Percentiles rank a stretch among this genome's conserved stretches.
phyloP scores from a whole-genome alignment of 2,888 invertebrate species.

The Schrankia costaestrigalis region DNA sequence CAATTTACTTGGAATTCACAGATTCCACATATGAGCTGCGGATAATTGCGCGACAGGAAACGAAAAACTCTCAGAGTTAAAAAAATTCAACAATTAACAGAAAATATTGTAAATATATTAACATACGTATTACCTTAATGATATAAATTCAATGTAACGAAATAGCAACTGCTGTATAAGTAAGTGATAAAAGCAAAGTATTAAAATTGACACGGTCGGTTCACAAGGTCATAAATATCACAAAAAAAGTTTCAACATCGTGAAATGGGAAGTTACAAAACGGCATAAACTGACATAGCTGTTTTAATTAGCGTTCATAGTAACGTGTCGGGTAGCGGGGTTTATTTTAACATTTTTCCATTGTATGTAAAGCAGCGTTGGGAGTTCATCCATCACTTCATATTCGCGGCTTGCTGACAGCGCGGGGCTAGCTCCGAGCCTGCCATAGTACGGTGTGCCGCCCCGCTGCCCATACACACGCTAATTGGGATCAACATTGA shows the following conservation, averaged over 20 bases:
- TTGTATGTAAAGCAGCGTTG: constrained; percentile 72
- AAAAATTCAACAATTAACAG: background rate
- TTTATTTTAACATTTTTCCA: constrained; percentile 64
- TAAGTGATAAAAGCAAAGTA: constrained; percentile 22
- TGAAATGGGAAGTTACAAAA: constrained; percentile 60
- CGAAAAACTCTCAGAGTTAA: constrained; percentile 2
- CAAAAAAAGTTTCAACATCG: constrained; percentile 50
- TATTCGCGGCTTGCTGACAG: constrained; percentile 66
- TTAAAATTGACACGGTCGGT: constrained; percentile 33
- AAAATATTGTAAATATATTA: no score
- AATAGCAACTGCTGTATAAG: constrained; percentile 11
- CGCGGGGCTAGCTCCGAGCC: constrained; percentile 40
- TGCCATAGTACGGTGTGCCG: constrained; percentile 30
- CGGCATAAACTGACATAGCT: constrained; percentile 59
- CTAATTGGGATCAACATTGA: constrained; percentile 53
- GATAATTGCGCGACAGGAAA: background rate
- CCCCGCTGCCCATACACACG: constrained; percentile 48
- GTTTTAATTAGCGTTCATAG: constrained; percentile 75
- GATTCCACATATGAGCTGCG: background rate
- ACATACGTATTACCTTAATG: no score
- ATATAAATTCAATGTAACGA: constrained; percentile 5
- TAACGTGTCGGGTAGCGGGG: constrained; percentile 57
- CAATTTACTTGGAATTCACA: constrained; percentile 1
- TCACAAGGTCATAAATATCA: constrained; percentile 50
- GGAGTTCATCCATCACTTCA: constrained; percentile 75